These are phyloP conservation scores for Amitus sp. DNA, from an alignment of 2,888 invertebrate genomes.

Conservation along the genomic window DNA sequence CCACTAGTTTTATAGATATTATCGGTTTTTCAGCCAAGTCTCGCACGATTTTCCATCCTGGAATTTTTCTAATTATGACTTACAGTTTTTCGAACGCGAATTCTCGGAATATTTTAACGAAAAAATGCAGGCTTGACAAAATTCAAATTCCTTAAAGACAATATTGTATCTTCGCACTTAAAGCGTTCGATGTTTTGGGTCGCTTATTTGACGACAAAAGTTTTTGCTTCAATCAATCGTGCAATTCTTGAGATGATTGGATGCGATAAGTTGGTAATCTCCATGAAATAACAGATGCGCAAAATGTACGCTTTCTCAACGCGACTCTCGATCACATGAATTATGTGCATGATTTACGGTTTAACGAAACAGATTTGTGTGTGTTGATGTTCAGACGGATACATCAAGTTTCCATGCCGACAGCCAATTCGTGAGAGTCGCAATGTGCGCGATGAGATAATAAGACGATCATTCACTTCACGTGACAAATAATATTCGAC, in stretches of 20 bases:
- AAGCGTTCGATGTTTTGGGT: too few species aligned
- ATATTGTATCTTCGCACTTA: too few species aligned
- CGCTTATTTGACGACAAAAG: too few species aligned
- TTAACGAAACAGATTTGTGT: conserved; percentile 6
- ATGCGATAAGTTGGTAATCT: not conserved
- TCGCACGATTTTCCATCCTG: not conserved
- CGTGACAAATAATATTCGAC: too few species aligned
- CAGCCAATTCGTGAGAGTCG: conserved; percentile 8
- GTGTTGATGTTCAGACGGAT: too few species aligned
- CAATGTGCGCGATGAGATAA: conserved; percentile 11
- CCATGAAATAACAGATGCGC: not conserved
- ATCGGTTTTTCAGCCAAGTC: not conserved
- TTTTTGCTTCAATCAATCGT: too few species aligned
- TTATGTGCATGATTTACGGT: conserved; percentile 10
- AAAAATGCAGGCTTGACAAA: too few species aligned
- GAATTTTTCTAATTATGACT: too few species aligned
- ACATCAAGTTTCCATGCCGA: conserved; percentile 6
- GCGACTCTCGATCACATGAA: conserved; percentile 2
- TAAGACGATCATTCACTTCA: not conserved
- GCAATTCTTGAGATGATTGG: not conserved
- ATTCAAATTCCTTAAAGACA: too few species aligned
- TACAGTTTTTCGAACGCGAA: too few species aligned
- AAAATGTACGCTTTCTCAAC: not conserved
- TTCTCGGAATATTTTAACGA: too few species aligned
- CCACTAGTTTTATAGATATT: not conserved